Percentiles rank a stretch among this genome's conserved stretches.
These are phyloP conservation scores for Pygathrix nemaeus DNA, from an alignment of 2,113 vertebrate species.

Conservation along the genomic window DNA sequence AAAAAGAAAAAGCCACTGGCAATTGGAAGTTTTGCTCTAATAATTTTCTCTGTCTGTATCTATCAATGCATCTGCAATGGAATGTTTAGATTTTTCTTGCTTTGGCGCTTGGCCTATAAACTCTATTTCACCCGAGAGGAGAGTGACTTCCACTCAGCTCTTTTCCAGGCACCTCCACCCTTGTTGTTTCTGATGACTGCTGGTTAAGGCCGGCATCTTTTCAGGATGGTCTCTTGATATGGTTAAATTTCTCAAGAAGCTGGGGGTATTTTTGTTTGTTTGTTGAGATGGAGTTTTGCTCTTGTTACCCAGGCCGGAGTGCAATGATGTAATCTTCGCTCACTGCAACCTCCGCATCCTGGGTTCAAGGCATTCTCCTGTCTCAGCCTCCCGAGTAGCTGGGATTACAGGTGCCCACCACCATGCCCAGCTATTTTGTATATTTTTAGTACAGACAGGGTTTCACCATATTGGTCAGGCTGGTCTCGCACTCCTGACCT, in stretches of 20 bases:
- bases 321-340: too few relatives aligned
- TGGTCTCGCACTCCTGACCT: background rate
- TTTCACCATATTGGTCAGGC: background rate
- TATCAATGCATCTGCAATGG: accelerated
- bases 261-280: background rate
- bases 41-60: background rate
- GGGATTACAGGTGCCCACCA: background rate
- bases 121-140: accelerated
- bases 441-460: background rate
- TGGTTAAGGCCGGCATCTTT: background rate
- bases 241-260: background rate
- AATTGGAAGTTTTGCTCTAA: background rate
- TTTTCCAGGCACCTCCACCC: background rate
- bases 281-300: background rate
- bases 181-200: background rate
- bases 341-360: too few relatives aligned
- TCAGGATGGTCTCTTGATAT: background rate
- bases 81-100: background rate
- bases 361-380: background rate
- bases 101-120: background rate
- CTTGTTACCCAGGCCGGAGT: background rate
- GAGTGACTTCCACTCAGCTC: background rate
- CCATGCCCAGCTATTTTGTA: background rate
- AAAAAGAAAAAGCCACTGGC: background rate
- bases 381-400: background rate